Evolutionary conservation across 1,140 invertebrate species (phyloP), one percentile per base, ranked within the genome.

Genomic region (Drosophila santomea): DNA sequence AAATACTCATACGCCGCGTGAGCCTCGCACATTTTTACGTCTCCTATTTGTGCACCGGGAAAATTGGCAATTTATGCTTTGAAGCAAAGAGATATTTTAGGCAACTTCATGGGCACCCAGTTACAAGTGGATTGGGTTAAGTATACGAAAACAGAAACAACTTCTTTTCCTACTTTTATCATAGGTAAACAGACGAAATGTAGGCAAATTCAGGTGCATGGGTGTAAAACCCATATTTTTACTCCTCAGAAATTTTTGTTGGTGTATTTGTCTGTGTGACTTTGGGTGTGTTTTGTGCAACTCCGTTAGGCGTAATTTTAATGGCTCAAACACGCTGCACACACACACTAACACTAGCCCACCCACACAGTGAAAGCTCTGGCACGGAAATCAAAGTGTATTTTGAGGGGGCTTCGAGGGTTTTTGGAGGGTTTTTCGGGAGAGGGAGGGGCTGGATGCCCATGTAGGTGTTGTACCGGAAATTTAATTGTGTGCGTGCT

Each of bases 401-500:
- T 74, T 71, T 63, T 71, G 28, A 55, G 52, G 50, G 41, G 39
- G n/a, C 32, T 50, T 36, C 35, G 23, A 23, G 20, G 32, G 48
- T 12, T 45, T 52, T 52, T 32, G 1, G 4, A 17, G 36, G 62
- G 28, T 17, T 51, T 73, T 45, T 17, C 35, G 50, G 41, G 20
- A 1, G 20, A 2, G 20, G 20, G 20, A 2, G 58, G 60, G 17
- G 17, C 17, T 17, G 17, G 32, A 57, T 66, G 41, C 61, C 52
- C 73, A 36, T 67, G 63, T 80, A 74, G 80, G 74, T 80, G 80
- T 63, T 89, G 64, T 80, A 80, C 73, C 84, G 84, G 84, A 89
- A 89, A 89, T 89, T 89, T 89, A 89, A 89, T 89, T 89, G 84
- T 89, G 84, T 89, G 84, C 84, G 84, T 89, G 84, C 85, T 75